Evolutionary conservation across 2,888 invertebrate species (phyloP), one percentile per base, ranked within the genome.

Genomic region (Microctonus hyperodae): DNA sequence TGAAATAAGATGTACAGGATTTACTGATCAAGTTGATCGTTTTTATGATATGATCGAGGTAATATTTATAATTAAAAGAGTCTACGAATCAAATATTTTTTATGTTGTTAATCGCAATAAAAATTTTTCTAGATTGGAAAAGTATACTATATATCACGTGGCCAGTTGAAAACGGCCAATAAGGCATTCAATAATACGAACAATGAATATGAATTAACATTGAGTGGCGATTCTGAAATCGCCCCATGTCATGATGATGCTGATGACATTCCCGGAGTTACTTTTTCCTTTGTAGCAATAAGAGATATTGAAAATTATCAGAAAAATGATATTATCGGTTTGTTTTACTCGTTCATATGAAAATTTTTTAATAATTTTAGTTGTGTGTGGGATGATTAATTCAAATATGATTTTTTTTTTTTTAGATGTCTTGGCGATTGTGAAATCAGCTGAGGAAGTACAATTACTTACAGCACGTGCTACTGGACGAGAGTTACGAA

Each of bases 171-270:
- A 83, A 89, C 94, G 1, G 98, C 98, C 0, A 98, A 99, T 84
- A 97, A 96, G 80, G 92, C 94, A 79, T 99, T 88, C 83, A 88
- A 89, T 35, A 88, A 86, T 40, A 83, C 97, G 6, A 93, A 94
- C 73, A 96, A 98, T 81, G 98, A 98, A 81, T 99, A 98, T 79
- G 99, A 99, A 84, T 93, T 99, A 91, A 92, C 95, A 1, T 90
- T 98, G 78, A 90, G 87, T 11, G 84, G 85, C 7, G 96, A 97
- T 53, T 92, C 95, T 0, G 87, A 85, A 76, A 79, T 89, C 1
- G 76, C 83, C 11, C 85, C 84, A 1, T 88, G 87, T 67, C 77
- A 79, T 55, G 81, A 84, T 13, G 73, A 73, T 10, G 80, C 84
- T 0, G 80, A 85, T 0, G 87, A 88, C 1, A 89, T 97, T 75